These are phyloP conservation scores for Taeniopygia guttata DNA, from an alignment of 2,797 vertebrate species.

Conservation along the genomic window DNA sequence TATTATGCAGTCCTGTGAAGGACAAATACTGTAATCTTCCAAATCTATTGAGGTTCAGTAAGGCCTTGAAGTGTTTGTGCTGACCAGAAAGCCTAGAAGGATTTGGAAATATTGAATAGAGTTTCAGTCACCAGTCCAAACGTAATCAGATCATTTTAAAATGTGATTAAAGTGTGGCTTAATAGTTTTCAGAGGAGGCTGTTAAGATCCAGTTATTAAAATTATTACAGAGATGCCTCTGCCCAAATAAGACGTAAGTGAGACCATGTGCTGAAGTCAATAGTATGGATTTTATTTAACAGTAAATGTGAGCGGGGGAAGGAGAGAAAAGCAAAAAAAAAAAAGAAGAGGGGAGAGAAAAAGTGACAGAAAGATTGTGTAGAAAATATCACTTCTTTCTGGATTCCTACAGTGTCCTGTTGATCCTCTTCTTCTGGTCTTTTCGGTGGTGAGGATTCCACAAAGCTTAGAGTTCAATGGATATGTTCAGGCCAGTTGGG, in stretches of 20 bases:
- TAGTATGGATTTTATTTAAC: not conserved
- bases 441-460: not conserved
- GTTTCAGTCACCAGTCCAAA: not conserved
- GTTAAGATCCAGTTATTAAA: not conserved
- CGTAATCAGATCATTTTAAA: not conserved
- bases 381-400: not conserved
- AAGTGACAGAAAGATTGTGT: not conserved
- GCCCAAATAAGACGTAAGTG: not conserved
- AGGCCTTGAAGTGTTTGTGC: not conserved
- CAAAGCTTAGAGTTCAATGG: not conserved
- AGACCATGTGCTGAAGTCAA: not conserved
- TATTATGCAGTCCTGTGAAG: not conserved
- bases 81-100: not conserved
- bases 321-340: not conserved
- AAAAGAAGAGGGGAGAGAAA: not conserved
- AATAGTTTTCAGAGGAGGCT: not conserved
- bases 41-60: not conserved
- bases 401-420: not conserved
- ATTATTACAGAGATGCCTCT: not conserved
- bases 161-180: not conserved
- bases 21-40: not conserved
- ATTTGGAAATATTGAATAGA: not conserved
- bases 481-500: not conserved
- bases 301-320: not conserved
- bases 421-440: not conserved